Base-by-base conservation (phyloP, 2,888 invertebrate genomes). In the Notodonta ziczac region DNA sequence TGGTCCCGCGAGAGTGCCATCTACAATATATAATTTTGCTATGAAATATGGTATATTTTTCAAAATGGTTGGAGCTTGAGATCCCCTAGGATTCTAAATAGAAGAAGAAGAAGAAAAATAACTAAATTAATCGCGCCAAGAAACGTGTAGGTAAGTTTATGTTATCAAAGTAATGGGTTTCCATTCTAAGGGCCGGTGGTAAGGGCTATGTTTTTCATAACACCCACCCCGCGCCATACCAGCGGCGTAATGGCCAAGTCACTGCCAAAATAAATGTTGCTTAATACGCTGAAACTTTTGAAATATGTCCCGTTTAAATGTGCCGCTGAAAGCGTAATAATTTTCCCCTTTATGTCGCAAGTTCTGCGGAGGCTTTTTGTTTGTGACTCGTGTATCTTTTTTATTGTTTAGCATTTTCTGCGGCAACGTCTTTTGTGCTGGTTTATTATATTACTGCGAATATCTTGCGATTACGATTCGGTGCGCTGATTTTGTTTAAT, bases 211-310 rank as follows among this genome's bases (percentile, higher is more conserved):
- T 87, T 89, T 86, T 86, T 87, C 89, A 87, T 87, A 88, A 85
- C 82, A 83, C 77, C 78, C 72, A 77, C 80, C 74, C 69, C 72
- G 74, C 75, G 78, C 73, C 81, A 78, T 82, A 80, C 83, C 74
- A 77, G 72, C 78, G 62, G 79, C 84, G 86, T 91, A 92, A 93
- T 90, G 86, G 91, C 82, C 82, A 80, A 89, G 90, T 89, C 89
- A 87, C 89, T 93, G 93, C 93, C 93, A 93, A 93, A 93, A 93
- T 91, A 92, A 92, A 93, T 92, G 91, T 91, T 91, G 90, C 92
- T 90, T 93, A 93, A 93, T 93, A 92, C 89, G 90, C 87, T 84
- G 87, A 91, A 93, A 93, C 89, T 93, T 93, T 89, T 92, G 93
- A 93, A 93, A 92, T 93, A 93, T 93, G 93, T 83, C 88, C 79